Percentiles rank a stretch among this genome's conserved stretches.
Evolutionary conservation across 1,140 invertebrate genomes (phyloP).

Genomic region (Phymorhynchus buccinoides): DNA sequence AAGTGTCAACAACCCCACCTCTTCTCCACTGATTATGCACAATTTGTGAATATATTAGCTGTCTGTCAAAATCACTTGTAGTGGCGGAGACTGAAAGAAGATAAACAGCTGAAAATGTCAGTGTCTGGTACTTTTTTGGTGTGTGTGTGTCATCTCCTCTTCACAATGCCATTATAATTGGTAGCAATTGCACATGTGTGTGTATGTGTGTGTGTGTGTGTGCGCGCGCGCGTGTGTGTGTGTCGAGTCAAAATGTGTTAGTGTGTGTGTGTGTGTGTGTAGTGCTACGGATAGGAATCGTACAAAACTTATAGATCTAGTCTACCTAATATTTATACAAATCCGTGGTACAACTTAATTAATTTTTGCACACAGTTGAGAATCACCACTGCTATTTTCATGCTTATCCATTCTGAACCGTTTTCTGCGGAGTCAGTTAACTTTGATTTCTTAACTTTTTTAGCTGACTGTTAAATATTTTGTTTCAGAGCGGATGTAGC

Average conservation of each 20-base stretch:
- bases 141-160: not conserved
- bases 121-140: not conserved
- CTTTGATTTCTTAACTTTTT: too few relatives aligned
- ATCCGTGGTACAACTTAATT: too few relatives aligned
- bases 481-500: too few relatives aligned
- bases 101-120: not conserved
- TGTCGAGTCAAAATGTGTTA: not conserved
- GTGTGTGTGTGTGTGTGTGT: not conserved
- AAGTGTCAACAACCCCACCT: conserved; percentile 18
- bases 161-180: not conserved
- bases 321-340: too few relatives aligned
- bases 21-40: conserved; percentile 36
- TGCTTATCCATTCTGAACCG: too few relatives aligned
- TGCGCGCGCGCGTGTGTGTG: conserved; percentile 1
- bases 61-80: conserved; percentile 58
- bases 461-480: too few relatives aligned
- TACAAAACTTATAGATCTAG: too few relatives aligned
- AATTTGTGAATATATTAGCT: conserved; percentile 49
- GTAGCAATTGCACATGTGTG: not conserved
- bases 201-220: conserved; percentile 5
- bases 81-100: not conserved
- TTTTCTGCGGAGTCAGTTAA: too few relatives aligned
- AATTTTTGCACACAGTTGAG: too few relatives aligned
- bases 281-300: not conserved
- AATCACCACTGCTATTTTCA: too few relatives aligned